Evolutionary conservation across 1,140 invertebrate species (phyloP).

Genomic region (Wiebesia pumilae): DNA sequence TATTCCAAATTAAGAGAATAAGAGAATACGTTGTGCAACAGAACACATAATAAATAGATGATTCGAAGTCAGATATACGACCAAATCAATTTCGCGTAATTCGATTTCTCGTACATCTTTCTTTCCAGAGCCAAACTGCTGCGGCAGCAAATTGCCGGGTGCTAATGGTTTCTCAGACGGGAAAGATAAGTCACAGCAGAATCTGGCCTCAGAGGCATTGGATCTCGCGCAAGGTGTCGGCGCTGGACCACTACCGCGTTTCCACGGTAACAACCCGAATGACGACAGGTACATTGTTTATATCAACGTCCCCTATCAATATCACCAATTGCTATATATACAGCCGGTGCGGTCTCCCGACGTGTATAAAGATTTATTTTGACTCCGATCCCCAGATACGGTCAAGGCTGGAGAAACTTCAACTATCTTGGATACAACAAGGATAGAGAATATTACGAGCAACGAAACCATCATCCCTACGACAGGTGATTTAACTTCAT

Average conservation of each 20-base stretch:
- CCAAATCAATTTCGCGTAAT: conserved; percentile 24
- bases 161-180: conserved; percentile 26
- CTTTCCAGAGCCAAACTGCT: conserved; percentile 24
- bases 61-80: not conserved
- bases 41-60: not conserved
- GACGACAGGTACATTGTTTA: conserved; percentile 45
- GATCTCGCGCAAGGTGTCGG: conserved; percentile 10
- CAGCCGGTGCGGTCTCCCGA: not conserved
- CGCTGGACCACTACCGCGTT: conserved; percentile 37
- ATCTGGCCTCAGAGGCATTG: not conserved
- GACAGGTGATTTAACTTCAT: conserved; percentile 41
- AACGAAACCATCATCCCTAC: conserved; percentile 39
- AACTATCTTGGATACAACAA: conserved; percentile 44
- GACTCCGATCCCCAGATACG: conserved; percentile 5
- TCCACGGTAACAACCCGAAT: conserved; percentile 48
- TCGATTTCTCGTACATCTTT: not conserved
- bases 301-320: conserved; percentile 9
- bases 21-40: not conserved
- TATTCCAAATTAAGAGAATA: no score
- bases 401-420: conserved; percentile 43
- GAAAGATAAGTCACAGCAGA: conserved; percentile 16
- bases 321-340: not conserved
- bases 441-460: conserved; percentile 46
- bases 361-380: conserved; percentile 23
- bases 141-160: conserved; percentile 15